Conservation (phyloP, 1,140 invertebrate genomes). For the Neelides sp. region DNA sequence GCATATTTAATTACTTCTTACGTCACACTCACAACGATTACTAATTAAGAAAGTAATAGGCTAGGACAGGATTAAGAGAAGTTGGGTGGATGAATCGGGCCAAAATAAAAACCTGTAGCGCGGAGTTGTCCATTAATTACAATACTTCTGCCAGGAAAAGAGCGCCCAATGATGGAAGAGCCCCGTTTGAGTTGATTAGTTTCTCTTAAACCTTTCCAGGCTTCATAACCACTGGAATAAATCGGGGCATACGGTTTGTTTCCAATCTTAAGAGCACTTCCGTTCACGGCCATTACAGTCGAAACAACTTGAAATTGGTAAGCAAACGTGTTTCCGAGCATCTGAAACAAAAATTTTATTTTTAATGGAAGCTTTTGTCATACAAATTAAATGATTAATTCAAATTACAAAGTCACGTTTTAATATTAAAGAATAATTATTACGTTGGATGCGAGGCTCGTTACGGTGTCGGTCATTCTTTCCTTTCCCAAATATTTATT, state of each 20-base stretch:
- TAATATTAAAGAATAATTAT: background rate
- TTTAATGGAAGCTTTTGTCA: background rate
- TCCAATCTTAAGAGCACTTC: conserved; percentile 51
- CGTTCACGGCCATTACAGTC: conserved; percentile 63
- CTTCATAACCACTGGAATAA: conserved; percentile 61
- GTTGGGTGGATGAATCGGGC: conserved; percentile 18
- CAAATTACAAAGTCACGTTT: background rate
- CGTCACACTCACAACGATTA: too few species aligned
- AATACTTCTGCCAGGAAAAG: conserved; percentile 51
- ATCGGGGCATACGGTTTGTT: conserved; percentile 65
- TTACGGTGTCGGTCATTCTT: conserved; percentile 41
- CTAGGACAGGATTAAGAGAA: too few species aligned
- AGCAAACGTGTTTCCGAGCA: conserved; percentile 59
- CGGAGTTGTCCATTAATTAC: conserved; percentile 4
- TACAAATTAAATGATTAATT: background rate
- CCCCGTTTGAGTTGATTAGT: conserved; percentile 69
- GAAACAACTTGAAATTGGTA: conserved; percentile 79
- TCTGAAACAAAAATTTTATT: conserved; percentile 40
- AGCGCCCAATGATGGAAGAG: conserved; percentile 64
- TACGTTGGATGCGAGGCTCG: conserved; percentile 21
- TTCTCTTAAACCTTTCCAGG: conserved; percentile 58
- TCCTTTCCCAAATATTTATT: conserved; percentile 64
- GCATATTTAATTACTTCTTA: too few species aligned
- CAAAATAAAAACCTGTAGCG: conserved; percentile 22
- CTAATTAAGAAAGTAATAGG: too few species aligned